phyloP scores from a whole-genome alignment of 37 sponge, comb jelly and placozoan species.

The Beroe forskalii region DNA sequence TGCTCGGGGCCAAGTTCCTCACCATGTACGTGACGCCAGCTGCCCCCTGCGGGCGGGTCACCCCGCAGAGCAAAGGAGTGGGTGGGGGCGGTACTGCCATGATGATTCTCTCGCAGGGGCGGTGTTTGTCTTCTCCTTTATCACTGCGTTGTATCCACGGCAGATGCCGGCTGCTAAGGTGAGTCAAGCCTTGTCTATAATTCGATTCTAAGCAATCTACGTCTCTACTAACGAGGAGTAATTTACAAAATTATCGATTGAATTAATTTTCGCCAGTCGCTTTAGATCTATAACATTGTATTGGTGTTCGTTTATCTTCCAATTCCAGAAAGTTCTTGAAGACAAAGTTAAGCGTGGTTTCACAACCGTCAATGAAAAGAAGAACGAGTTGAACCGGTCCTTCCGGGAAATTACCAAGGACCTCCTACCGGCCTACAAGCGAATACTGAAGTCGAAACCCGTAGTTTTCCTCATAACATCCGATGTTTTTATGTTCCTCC shows the following conservation, averaged over 20 bases:
- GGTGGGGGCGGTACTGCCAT: slow-evolving; percentile 31
- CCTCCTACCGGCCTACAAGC: slow-evolving; percentile 2
- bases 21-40: not conserved
- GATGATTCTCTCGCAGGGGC: slow-evolving; percentile 9
- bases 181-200: not conserved
- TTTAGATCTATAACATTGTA: not conserved
- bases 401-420: slow-evolving; percentile 36
- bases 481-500: slow-evolving; percentile 39
- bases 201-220: no score
- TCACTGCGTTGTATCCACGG: slow-evolving; percentile 7
- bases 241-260: no score
- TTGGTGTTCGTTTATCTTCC: not conserved
- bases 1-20: not conserved
- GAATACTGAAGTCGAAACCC: slow-evolving; percentile 23
- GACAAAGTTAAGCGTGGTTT: slow-evolving; percentile 34
- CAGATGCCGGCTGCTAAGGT: slow-evolving; percentile 63
- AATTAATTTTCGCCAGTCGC: no score
- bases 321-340: slow-evolving; percentile 14
- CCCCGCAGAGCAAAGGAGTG: slow-evolving; percentile 23
- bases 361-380: slow-evolving; percentile 22
- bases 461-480: not conserved
- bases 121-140: slow-evolving; percentile 5
- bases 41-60: not conserved
- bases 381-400: slow-evolving; percentile 6
- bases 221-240: no score